These are phyloP conservation scores for Synanthedon andrenaeformis DNA, from an alignment of 2,888 invertebrate genomes.

Conservation along the genomic window DNA sequence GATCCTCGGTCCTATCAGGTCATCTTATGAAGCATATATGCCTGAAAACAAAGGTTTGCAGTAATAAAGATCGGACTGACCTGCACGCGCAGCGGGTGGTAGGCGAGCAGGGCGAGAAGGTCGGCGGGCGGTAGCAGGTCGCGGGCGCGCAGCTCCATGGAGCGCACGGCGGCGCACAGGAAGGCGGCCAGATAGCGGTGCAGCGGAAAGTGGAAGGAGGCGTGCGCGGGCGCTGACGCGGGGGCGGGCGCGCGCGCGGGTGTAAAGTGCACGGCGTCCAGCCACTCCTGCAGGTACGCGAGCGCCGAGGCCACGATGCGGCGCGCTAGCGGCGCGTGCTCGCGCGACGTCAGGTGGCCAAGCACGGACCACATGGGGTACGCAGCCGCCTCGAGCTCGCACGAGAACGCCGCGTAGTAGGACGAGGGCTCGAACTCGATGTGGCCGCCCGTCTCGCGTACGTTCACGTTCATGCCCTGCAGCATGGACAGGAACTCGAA, in stretches of 20 bases:
- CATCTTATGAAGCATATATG: too few relatives aligned
- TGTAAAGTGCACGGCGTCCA: constrained; percentile 84
- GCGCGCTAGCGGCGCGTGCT: constrained; percentile 79
- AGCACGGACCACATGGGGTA: constrained; percentile 98
- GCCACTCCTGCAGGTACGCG: constrained; percentile 86
- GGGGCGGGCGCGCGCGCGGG: constrained; percentile 72
- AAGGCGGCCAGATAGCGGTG: constrained; percentile 86
- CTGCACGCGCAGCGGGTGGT: constrained; percentile 93
- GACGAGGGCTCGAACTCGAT: constrained; percentile 97
- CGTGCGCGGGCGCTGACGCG: constrained; percentile 84
- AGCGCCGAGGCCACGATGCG: constrained; percentile 83
- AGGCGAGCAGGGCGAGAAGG: constrained; percentile 84
- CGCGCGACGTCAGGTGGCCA: constrained; percentile 82
- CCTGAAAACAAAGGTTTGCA: too few relatives aligned
- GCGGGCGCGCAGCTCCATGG: constrained; percentile 80
- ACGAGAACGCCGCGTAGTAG: constrained; percentile 97
- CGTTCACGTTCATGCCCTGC: constrained; percentile 98
- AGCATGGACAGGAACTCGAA: constrained; percentile 93
- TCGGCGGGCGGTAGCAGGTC: constrained; percentile 85
- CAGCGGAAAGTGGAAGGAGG: constrained; percentile 96
- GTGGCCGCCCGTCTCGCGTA: constrained; percentile 89
- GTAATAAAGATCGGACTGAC: constrained; percentile 63
- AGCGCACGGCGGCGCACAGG: constrained; percentile 82
- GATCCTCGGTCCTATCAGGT: too few relatives aligned
- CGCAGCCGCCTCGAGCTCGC: constrained; percentile 96